Base-by-base conservation (phyloP, 2,888 invertebrate species). In the Orthosia cruda region DNA sequence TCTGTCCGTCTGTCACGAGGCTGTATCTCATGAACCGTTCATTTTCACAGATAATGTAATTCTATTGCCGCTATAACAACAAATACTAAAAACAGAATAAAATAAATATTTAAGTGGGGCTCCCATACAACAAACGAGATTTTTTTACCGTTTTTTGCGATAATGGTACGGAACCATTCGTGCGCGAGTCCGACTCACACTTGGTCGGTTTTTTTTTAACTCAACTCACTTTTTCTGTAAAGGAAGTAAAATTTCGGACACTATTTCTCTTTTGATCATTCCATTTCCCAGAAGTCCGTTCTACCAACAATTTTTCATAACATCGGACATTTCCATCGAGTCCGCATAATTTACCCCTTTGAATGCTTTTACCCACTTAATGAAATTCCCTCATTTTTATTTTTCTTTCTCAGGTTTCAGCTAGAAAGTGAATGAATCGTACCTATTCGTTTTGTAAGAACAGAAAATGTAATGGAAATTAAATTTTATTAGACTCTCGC, bases 261-360 rank as follows among this genome's bases (percentile, higher is more conserved):
- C 7, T 18, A 61, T n/a, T 52, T 49, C 16, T 49, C 16, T 66
- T 78, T 78, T 59, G 59, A 72, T 57, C 64, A 26, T 0, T 64
- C 65, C 23, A 45, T 74, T 79, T 15, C 4, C 11, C 9, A 45
- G 20, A 58, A 54, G 32, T 62, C 20, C 20, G 13, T 9, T 13
- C 23, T 54, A 0, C 45, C 23, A 61, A 68, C 57, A 47, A 72
- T 74, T 80, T 72, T 81, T 45, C 40, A 4, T 70, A 55, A 32
- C 52, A 61, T 61, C 61, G 50, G 50, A 55, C 20, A 59, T 71
- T 69, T 49, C 65, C 50, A 58, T 73, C 62, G 49, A 57, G 70
- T 74, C 40, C 74, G 80, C 74, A 65, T 78, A 85, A 83, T 84
- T 81, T 67, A 82, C 81, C 76, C 83, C 77, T 87, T 88, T 81